These are phyloP conservation scores for Syrrhaptes paradoxus DNA, from an alignment of 2,113 vertebrate species.

Conservation along the genomic window DNA sequence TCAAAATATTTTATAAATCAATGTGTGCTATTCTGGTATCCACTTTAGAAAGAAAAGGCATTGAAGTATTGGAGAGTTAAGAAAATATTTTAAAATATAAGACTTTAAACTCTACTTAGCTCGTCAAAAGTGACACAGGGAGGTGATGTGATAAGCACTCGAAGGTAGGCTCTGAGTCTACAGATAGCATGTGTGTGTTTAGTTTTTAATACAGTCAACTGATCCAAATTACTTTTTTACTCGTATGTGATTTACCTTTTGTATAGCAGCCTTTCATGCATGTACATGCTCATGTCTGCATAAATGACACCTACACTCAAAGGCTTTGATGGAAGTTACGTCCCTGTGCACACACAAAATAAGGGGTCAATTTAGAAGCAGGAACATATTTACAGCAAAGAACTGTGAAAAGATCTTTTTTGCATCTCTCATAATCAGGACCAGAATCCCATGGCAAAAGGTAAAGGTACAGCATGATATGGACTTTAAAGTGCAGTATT, in stretches of 20 bases:
- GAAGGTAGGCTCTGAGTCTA: background rate
- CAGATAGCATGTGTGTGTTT: background rate
- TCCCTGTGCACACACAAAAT: background rate
- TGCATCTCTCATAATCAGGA: background rate
- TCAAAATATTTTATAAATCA: background rate
- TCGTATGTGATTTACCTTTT: background rate
- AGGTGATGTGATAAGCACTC: background rate
- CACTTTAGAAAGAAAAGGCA: background rate
- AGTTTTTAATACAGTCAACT: background rate
- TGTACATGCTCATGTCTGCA: background rate
- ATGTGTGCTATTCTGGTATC: background rate
- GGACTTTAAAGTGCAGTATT: background rate
- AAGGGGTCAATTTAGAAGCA: background rate
- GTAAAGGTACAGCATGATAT: background rate
- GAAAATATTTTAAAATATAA: background rate
- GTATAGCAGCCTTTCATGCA: background rate
- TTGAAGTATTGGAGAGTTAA: fast-evolving
- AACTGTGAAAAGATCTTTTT: background rate
- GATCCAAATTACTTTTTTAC: background rate
- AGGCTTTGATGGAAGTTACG: background rate
- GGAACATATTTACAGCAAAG: background rate
- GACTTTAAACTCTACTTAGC: background rate
- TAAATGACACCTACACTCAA: background rate
- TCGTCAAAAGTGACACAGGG: background rate
- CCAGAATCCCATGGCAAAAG: background rate